Percentiles rank a stretch among this genome's conserved stretches.
Conservation (phyloP, 1,140 invertebrate genomes). For the Sycophaga agraensis region DNA sequence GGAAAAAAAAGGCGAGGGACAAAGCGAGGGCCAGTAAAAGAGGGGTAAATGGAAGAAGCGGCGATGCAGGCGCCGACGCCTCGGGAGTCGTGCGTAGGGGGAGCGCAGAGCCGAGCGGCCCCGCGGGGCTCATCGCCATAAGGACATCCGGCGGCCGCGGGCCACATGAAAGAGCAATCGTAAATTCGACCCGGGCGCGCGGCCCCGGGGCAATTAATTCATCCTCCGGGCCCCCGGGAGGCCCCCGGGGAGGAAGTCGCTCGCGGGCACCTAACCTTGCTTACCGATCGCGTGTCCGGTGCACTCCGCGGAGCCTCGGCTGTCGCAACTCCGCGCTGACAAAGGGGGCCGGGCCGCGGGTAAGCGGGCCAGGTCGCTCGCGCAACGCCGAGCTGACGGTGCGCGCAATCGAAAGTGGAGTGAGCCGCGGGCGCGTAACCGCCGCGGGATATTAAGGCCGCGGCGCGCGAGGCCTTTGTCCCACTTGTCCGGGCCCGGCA, state of each 20-base stretch:
- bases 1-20: too few relatives aligned
- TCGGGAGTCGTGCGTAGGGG: too few relatives aligned
- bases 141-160: constrained; percentile 41
- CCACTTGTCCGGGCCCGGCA: background rate
- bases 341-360: too few relatives aligned
- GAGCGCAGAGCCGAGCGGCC: constrained; percentile 8
- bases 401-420: background rate
- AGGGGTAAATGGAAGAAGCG: too few relatives aligned
- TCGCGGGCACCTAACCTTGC: background rate
- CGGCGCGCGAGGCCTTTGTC: background rate
- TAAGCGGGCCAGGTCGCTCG: too few relatives aligned
- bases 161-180: constrained; percentile 7
- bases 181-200: constrained; percentile 17
- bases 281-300: too few relatives aligned
- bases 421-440: background rate
- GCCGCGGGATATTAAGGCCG: background rate
- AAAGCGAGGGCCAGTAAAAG: too few relatives aligned
- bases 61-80: too few relatives aligned
- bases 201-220: constrained; percentile 19
- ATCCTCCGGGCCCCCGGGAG: background rate
- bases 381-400: too few relatives aligned
- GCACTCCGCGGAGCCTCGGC: too few relatives aligned
- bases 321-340: too few relatives aligned
- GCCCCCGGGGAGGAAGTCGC: background rate
- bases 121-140: constrained; percentile 42